Conservation (phyloP, 2,888 invertebrate species). For the Amiota mariae region DNA sequence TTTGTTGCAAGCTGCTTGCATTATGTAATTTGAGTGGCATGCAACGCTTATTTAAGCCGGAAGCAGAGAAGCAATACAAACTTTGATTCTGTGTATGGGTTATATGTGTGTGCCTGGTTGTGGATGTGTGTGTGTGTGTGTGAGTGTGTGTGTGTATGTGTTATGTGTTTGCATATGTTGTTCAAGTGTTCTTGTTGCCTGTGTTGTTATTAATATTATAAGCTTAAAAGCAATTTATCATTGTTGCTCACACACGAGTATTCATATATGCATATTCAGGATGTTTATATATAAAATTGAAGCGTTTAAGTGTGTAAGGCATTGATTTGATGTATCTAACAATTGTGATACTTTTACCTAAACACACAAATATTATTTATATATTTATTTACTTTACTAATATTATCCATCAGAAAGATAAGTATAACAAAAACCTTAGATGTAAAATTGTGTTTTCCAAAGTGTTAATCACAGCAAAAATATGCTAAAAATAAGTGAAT, state of each 20-base stretch:
- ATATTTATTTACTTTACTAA: too few species aligned
- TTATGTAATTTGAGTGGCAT: constrained; percentile 24
- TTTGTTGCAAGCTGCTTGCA: constrained; percentile 18
- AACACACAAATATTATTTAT: constrained; percentile 49
- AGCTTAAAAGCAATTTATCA: constrained; percentile 65
- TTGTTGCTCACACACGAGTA: constrained; percentile 36
- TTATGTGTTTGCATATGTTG: constrained; percentile 61
- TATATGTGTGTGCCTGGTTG: constrained; percentile 1
- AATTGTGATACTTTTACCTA: background rate
- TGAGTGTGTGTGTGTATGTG: constrained; percentile 46
- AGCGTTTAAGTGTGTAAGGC: constrained; percentile 45
- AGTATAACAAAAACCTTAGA: too few species aligned
- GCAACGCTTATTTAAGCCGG: constrained; percentile 11
- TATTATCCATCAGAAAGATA: too few species aligned
- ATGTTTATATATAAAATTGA: constrained; percentile 26
- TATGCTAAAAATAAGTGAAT: constrained; percentile 64
- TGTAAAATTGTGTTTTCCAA: background rate
- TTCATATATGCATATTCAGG: constrained; percentile 15
- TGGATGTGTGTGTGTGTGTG: constrained; percentile 38
- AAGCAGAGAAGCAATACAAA: too few species aligned
- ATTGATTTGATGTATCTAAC: background rate
- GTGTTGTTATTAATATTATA: constrained; percentile 67
- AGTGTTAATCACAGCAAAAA: constrained; percentile 67
- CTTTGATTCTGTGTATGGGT: constrained; percentile 15
- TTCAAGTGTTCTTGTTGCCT: constrained; percentile 60